phyloP scores from a whole-genome alignment of 2,797 vertebrate genomes.

The Psittacula derbiana region DNA sequence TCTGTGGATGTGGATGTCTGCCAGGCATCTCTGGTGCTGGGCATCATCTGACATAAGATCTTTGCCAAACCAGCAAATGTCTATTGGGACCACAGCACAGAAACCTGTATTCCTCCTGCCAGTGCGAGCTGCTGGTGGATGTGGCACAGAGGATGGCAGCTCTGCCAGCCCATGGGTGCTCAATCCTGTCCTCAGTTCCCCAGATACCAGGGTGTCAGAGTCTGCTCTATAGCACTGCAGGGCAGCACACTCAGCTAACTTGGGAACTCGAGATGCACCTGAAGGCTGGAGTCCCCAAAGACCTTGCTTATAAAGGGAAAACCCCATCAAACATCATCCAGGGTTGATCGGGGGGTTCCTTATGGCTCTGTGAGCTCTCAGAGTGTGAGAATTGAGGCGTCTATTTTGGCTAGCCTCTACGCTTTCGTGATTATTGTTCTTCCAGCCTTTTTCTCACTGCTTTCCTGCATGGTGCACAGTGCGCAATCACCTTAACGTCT shows the following conservation, averaged over 20 bases:
- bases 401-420: not conserved
- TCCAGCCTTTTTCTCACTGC: not conserved
- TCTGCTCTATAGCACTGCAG: accelerated
- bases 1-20: not conserved
- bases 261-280: accelerated
- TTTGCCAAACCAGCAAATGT: not conserved
- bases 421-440: not conserved
- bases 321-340: accelerated
- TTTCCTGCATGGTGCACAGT: not conserved
- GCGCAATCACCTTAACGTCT: not conserved
- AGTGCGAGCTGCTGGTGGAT: accelerated
- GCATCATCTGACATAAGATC: not conserved
- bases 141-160: not conserved
- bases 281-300: not conserved
- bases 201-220: accelerated
- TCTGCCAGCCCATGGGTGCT: accelerated
- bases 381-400: not conserved
- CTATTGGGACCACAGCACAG: not conserved
- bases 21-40: not conserved
- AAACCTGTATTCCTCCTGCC: not conserved
- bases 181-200: accelerated
- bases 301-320: not conserved
- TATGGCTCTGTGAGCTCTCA: accelerated
- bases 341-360: not conserved
- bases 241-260: accelerated